These are phyloP conservation scores for Tiliqua scincoides DNA, from an alignment of 2,113 vertebrate genomes.

Conservation along the genomic window DNA sequence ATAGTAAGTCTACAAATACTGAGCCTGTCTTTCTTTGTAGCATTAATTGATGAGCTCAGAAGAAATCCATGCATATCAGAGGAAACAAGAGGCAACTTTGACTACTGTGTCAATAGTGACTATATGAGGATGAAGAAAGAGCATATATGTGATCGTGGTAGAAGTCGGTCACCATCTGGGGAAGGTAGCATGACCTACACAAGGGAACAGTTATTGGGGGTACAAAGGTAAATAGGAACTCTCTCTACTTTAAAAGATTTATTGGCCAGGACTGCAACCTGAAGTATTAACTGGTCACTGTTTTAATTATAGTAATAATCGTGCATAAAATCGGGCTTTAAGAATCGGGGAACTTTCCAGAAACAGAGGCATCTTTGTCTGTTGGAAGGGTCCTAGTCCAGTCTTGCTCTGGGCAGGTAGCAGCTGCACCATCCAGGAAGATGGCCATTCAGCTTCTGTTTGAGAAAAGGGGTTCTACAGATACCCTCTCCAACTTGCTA, in stretches of 20 bases:
- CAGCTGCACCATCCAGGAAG: too few relatives aligned
- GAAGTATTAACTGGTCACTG: background rate
- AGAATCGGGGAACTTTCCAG: too few relatives aligned
- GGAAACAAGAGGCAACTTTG: constrained; percentile 72
- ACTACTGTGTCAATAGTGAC: constrained; percentile 69
- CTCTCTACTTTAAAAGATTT: background rate
- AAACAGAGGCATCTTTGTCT: too few relatives aligned
- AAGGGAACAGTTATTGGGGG: constrained; percentile 89
- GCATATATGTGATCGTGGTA: constrained; percentile 75
- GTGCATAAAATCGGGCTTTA: too few relatives aligned
- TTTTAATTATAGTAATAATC: background rate
- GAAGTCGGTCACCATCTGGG: constrained; percentile 48
- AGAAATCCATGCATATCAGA: constrained; percentile 78
- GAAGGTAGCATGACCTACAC: constrained; percentile 83
- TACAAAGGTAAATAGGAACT: constrained; percentile 81
- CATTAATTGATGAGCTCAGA: constrained; percentile 86
- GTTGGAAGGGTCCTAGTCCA: too few relatives aligned
- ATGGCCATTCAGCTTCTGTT: too few relatives aligned
- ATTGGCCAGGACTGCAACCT: background rate
- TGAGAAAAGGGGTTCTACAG: too few relatives aligned
- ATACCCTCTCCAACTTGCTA: too few relatives aligned
- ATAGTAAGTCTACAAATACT: background rate
- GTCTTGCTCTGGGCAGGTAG: too few relatives aligned
- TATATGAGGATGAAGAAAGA: constrained; percentile 70
- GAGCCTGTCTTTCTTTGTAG: constrained; percentile 64